These are phyloP conservation scores for Halictus quadricinctus DNA, from an alignment of 2,888 invertebrate species.

Conservation along the genomic window DNA sequence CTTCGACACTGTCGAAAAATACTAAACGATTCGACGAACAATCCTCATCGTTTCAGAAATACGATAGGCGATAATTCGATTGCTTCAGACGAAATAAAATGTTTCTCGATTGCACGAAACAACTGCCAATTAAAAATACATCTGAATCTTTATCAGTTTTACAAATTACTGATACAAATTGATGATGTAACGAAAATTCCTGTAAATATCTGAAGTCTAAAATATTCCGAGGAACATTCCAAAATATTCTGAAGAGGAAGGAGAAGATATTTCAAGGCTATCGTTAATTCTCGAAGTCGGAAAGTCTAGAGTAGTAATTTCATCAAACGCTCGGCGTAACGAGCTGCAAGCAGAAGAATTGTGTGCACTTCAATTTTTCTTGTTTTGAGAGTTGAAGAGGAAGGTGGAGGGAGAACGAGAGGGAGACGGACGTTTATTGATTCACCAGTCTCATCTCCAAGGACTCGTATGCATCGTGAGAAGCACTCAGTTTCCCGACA, in stretches of 20 bases:
- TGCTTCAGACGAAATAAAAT: too few relatives aligned
- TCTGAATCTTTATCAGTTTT: too few relatives aligned
- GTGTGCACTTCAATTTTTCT: conserved; percentile 2
- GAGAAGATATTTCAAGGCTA: background rate
- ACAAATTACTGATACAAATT: too few relatives aligned
- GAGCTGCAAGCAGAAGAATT: background rate
- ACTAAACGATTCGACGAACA: background rate
- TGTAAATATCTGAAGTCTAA: too few relatives aligned
- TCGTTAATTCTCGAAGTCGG: background rate
- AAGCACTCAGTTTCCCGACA: background rate
- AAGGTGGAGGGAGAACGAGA: background rate
- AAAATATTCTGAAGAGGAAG: background rate
- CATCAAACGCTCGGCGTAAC: background rate
- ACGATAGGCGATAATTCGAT: background rate
- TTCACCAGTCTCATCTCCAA: background rate
- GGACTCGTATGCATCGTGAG: conserved; percentile 4
- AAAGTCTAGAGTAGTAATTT: background rate
- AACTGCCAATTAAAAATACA: too few relatives aligned
- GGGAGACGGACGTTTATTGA: background rate
- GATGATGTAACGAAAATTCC: too few relatives aligned
- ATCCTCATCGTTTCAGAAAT: background rate
- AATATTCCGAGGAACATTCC: background rate
- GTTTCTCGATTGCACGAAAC: too few relatives aligned
- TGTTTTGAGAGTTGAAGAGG: background rate
- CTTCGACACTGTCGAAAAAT: background rate